Evolutionary conservation across 2,797 vertebrate genomes (phyloP).

Genomic region (Thalassophryne amazonica): DNA sequence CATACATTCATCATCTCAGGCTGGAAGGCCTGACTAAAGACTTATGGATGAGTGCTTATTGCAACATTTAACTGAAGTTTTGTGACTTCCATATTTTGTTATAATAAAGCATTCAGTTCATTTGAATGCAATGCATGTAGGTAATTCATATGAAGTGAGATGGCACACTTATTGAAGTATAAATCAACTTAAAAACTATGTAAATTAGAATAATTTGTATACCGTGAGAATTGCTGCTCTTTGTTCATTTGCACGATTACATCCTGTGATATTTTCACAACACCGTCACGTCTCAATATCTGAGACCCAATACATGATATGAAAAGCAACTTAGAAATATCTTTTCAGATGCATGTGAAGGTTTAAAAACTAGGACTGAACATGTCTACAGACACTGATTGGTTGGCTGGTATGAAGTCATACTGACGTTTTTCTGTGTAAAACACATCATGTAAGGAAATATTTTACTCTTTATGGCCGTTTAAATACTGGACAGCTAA

Average conservation of each 20-base stretch:
- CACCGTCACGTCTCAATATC: slow-evolving; percentile 27
- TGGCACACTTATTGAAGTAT: slow-evolving; percentile 61
- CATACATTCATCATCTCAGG: slow-evolving; percentile 70
- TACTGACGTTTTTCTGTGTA: slow-evolving; percentile 9
- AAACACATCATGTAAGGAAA: neutral
- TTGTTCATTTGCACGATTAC: slow-evolving; percentile 34
- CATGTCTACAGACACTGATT: slow-evolving; percentile 44
- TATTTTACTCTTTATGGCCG: neutral
- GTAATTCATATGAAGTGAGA: slow-evolving; percentile 33
- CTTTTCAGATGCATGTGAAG: slow-evolving; percentile 43
- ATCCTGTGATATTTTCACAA: slow-evolving; percentile 52
- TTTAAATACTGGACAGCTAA: too few relatives aligned
- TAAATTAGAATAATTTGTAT: slow-evolving; percentile 30
- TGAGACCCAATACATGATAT: slow-evolving; percentile 37
- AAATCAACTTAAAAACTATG: slow-evolving; percentile 55
- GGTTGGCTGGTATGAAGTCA: slow-evolving; percentile 25
- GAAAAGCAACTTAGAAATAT: slow-evolving; percentile 28
- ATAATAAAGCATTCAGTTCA: slow-evolving; percentile 36
- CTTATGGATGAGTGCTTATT: slow-evolving; percentile 60
- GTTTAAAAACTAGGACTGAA: slow-evolving; percentile 47
- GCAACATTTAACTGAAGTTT: slow-evolving; percentile 30
- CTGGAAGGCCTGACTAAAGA: slow-evolving; percentile 50
- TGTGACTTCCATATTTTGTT: slow-evolving; percentile 32
- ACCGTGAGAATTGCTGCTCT: slow-evolving; percentile 28
- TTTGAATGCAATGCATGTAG: slow-evolving; percentile 27